A percentile compares a stretch with the other conserved stretches of the same genome.
These are phyloP conservation scores for Gobio occitaniae DNA, from an alignment of 2,797 vertebrate species.

Conservation along the genomic window DNA sequence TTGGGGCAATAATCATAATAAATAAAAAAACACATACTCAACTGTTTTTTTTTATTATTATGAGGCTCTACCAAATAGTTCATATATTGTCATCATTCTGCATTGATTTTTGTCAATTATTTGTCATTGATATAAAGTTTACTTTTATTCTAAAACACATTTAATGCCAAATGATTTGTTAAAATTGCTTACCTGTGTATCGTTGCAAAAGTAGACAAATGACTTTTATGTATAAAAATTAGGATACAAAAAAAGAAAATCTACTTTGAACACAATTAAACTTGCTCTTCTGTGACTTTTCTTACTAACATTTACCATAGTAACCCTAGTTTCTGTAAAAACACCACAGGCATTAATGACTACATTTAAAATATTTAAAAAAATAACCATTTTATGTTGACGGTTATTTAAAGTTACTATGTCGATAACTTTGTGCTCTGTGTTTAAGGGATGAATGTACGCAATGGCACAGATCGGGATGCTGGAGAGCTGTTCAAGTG, in stretches of 20 bases:
- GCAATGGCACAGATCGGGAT: slow-evolving; percentile 93
- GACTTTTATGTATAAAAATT: not conserved
- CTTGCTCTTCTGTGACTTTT: not conserved
- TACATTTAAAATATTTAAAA: not conserved
- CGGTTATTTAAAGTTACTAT: not conserved
- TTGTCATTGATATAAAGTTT: not conserved
- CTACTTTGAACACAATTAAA: not conserved
- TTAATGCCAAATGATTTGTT: not conserved
- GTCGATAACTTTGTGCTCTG: not conserved
- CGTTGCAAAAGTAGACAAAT: not conserved
- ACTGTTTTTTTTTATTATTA: not conserved
- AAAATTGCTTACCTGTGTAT: not conserved
- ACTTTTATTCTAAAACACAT: not conserved
- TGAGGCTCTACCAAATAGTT: not conserved
- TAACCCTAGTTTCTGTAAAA: not conserved
- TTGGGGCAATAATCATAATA: not conserved
- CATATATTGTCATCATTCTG: not conserved
- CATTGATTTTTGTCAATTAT: not conserved
- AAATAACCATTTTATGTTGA: not conserved
- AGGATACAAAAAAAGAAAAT: not conserved
- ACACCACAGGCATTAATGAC: not conserved
- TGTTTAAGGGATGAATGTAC: slow-evolving; percentile 87
- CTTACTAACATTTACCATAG: not conserved
- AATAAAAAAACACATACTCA: not conserved
- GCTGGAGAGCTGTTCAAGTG: slow-evolving; percentile 89